phyloP scores from a whole-genome alignment of 1,140 invertebrate genomes.

The Aphaenogaster ashmeadi region DNA sequence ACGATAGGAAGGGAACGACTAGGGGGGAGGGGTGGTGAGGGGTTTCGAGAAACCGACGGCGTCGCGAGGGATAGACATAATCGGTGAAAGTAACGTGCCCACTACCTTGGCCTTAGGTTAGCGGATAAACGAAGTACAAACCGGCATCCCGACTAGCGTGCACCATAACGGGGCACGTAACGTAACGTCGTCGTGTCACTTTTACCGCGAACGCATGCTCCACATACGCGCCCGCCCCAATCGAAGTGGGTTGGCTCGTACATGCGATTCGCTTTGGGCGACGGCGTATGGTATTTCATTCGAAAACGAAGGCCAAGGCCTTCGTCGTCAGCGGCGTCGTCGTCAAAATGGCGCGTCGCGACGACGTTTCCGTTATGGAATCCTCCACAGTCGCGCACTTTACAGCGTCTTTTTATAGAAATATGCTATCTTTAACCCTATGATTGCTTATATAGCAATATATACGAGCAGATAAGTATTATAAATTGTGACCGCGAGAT shows the following conservation, averaged over 20 bases:
- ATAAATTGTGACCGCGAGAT: no score
- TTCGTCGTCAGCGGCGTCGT: conserved; percentile 39
- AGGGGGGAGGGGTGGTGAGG: neutral
- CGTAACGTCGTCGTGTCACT: conserved; percentile 69
- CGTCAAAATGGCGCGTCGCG: conserved; percentile 4
- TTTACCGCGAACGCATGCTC: conserved; percentile 75
- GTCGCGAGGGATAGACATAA: conserved; percentile 73
- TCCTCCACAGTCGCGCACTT: neutral
- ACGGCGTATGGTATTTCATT: conserved; percentile 67
- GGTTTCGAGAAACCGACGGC: conserved; percentile 66
- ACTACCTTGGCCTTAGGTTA: conserved; percentile 79
- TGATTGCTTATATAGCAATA: neutral
- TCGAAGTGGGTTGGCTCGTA: conserved; percentile 72
- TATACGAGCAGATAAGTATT: neutral
- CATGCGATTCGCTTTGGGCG: conserved; percentile 77
- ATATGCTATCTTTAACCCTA: neutral
- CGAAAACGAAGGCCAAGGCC: conserved; percentile 81
- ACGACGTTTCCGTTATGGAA: neutral
- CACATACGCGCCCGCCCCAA: conserved; percentile 70
- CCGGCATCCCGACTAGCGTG: conserved; percentile 42
- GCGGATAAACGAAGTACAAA: conserved; percentile 70
- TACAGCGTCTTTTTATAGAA: neutral
- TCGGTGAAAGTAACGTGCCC: conserved; percentile 76
- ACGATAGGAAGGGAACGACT: conserved; percentile 8
- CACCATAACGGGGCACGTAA: conserved; percentile 69